Conservation (phyloP, 2,113 vertebrate genomes). For the Semnopithecus entellus region DNA sequence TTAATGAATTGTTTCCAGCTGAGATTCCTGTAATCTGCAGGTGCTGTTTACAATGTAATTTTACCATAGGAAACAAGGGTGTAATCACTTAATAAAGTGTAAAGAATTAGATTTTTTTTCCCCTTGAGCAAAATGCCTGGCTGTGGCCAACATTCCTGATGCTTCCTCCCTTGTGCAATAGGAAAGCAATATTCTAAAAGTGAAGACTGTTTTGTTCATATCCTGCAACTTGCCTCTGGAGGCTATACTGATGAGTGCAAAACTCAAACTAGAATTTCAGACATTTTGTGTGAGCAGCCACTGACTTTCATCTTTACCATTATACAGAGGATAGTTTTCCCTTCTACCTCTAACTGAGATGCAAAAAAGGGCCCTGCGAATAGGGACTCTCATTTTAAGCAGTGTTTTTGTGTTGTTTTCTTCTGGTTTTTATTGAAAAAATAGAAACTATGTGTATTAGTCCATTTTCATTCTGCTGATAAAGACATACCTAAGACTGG, state of each 20-base stretch:
- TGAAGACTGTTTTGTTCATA: constrained; percentile 52
- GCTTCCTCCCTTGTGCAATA: constrained; percentile 32
- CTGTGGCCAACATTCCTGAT: constrained; percentile 62
- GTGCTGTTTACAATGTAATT: constrained; percentile 66
- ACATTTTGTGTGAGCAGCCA: constrained; percentile 7
- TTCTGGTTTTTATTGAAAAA: constrained; percentile 35
- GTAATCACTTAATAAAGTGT: constrained; percentile 70
- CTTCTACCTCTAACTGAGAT: constrained; percentile 20
- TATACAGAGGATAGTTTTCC: constrained; percentile 41
- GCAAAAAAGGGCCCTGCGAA: constrained; percentile 12
- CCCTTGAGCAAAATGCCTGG: constrained; percentile 59
- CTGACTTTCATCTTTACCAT: constrained; percentile 49
- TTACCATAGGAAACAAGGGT: constrained; percentile 63
- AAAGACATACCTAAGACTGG: too few relatives aligned
- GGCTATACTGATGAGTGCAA: constrained; percentile 37
- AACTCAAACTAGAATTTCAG: constrained; percentile 44
- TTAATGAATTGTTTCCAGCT: constrained; percentile 70
- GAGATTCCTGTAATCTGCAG: constrained; percentile 53
- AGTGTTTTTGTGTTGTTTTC: constrained; percentile 45
- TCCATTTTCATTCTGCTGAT: too few relatives aligned
- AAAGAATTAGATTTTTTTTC: constrained; percentile 66
- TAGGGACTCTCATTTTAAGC: constrained; percentile 28
- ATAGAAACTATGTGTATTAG: neutral
- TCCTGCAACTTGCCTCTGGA: constrained; percentile 57
- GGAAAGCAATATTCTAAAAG: constrained; percentile 56